A percentile compares a stretch with the other conserved stretches of the same genome.
These are phyloP conservation scores for Helicolenus hilgendorfi DNA, from an alignment of 2,797 vertebrate genomes.

Conservation along the genomic window DNA sequence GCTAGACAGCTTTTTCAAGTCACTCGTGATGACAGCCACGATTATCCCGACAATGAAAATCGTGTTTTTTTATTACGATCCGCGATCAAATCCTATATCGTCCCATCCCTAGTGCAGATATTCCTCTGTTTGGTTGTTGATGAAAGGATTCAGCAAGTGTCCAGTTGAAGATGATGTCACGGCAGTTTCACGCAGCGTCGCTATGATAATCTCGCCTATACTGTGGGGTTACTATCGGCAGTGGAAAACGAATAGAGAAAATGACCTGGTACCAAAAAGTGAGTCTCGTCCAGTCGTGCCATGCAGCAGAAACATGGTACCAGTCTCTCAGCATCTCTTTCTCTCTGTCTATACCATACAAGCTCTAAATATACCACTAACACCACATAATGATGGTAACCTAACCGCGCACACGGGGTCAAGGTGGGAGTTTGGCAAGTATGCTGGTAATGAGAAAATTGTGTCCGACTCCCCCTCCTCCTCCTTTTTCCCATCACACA, in stretches of 20 bases:
- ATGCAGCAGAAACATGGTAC: not conserved
- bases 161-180: not conserved
- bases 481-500: not conserved
- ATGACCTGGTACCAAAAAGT: not conserved
- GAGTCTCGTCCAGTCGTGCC: not conserved
- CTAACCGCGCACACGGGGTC: not conserved
- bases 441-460: not conserved
- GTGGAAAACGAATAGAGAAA: not conserved
- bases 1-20: too few species aligned
- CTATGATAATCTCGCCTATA: not conserved
- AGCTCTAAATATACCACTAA: not conserved
- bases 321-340: not conserved
- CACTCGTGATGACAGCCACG: too few species aligned
- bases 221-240: not conserved
- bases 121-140: not conserved
- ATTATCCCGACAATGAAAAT: too few species aligned
- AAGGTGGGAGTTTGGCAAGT: slow-evolving; percentile 10
- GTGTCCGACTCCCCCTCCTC: not conserved
- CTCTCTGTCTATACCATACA: not conserved
- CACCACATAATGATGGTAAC: not conserved
- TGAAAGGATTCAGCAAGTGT: not conserved
- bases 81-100: too few species aligned
- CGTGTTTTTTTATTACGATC: too few species aligned
- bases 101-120: not conserved
- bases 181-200: not conserved